Evolutionary conservation across 2,888 invertebrate genomes (phyloP), one percentile per base, ranked within the genome.

Genomic region (Orthonevra nobilis): DNA sequence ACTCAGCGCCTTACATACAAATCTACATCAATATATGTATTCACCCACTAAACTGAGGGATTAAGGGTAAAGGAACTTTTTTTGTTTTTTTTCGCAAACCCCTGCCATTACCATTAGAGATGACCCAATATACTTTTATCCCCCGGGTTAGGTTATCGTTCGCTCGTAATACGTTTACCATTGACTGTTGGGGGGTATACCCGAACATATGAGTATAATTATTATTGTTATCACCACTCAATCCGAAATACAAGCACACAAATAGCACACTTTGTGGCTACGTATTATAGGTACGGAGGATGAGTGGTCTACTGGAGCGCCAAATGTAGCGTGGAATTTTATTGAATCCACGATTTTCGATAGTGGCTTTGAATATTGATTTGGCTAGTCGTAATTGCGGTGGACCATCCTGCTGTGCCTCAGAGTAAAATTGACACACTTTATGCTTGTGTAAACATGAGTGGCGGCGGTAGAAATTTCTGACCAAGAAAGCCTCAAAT

Each of bases 311-410:
- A 20, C 19, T 6, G 30, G 34, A 23, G 75, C 10, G 56, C 42
- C 56, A 79, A 79, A 73, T 68, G 60, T 79, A 61, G 60, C 48
- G 56, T 68, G 73, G 73, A 79, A 73, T 79, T 79, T 73, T 79
- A 79, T 73, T 79, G 66, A 73, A 79, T 79, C 60, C 66, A 3
- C 48, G 73, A 66, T 73, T 79, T 79, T 61, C 79, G 73, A 79
- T 79, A 66, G 60, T 60, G 52, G 77, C 64, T 72, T 66, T 72
- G 66, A 72, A 79, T 79, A 79, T 73, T 73, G 73, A 73, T 79
- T 77, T 77, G 36, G 38, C 54, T 30, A 36, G 30, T 7, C 34
- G 19, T 64, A 30, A 63, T 38, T 32, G 56, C 0, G 2, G n/a
- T n/a, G n/a, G n/a, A n/a, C n/a, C n/a, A 3, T 30, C 14, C 44